Base-by-base conservation (phyloP, 2,797 vertebrate species). In the Pterois miles region DNA sequence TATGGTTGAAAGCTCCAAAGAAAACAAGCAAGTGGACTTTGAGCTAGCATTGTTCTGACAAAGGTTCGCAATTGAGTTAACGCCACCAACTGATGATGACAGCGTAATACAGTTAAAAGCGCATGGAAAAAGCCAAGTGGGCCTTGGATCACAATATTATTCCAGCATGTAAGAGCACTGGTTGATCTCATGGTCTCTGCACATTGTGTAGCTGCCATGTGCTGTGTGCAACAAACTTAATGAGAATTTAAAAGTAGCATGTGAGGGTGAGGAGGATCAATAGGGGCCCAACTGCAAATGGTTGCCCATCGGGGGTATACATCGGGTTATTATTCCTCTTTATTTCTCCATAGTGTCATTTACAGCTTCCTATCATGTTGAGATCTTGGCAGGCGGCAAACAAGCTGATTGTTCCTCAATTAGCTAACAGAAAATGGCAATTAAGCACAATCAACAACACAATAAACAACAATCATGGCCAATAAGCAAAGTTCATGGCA, bases 401-500 rank as follows among this genome's bases (percentile, higher is more conserved):
- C 34, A 78, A 78, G 52, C 18, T 57, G 43, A 77, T 62, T 75
- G 71, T 78, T 77, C 43, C 34, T 54, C 40, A 71, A 54, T 81
- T 69, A 76, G 38, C 34, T 53, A 56, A 66, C 65, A 77, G 58
- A 52, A 80, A 81, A 78, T 57, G 38, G n/a, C 29, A 78, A 84
- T 80, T 46, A 11, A 80, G 60, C 65, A 36, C 29, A 46, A 76
- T 77, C 43, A 48, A 48, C 43, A 20, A 20, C 43, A n/a, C 43
- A 48, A 48, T 13, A 85, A 82, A 81, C 56, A 71, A 76, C 76
- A 85, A 73, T 77, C 73, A 74, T 38, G 57, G 83, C 75, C 81
- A 87, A 74, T 84, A 78, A 86, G 58, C 50, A 69, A 83, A 70
- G 59, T 74, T 75, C 14, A n/a, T 71, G 84, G 81, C 72, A 52